Base-by-base conservation (phyloP, 2,888 invertebrate species). In the Dryococelus australis region DNA sequence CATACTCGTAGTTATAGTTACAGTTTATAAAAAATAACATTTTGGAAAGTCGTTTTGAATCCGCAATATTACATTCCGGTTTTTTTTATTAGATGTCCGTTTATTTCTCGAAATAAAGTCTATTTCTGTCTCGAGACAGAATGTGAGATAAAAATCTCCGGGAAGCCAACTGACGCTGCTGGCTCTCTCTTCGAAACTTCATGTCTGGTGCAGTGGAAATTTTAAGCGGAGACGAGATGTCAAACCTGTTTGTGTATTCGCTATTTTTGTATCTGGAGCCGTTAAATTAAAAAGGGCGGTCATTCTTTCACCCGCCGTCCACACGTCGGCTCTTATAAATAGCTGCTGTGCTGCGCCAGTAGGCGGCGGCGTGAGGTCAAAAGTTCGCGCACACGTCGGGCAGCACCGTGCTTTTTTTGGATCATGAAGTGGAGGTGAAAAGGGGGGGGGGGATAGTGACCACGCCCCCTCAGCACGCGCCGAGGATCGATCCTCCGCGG, bases 381-480 rank as follows among this genome's bases (percentile, higher is more conserved):
- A 65, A 65, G 65, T 65, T 65, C 65, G 65, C 65, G 65, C 65
- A 16, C 65, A n/a, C 65, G 65, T 65, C 65, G 24, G 6, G 65
- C 65, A 20, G 65, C n/a, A 65, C 24, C 10, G 65, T 65, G 65
- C 1, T 65, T 20, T 65, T 20, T 20, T 20, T 65, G 35, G 35
- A 35, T 65, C 65, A 20, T 65, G 65, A n/a, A n/a, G 65, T 20
- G 65, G 0, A 24, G 51, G 20, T 51, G 51, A n/a, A n/a, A n/a
- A n/a, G n/a, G n/a, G 51, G 8, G 51, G 65, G 65, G 24, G 65
- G 20, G 65, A 8, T 10, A 65, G 8, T 65, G 65, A 65, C 65
- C 65, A 65, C 65, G 65, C 65, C 65, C n/a, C 65, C 65, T 65
- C 65, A n/a, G 65, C 65, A 65, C 65, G 65, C 65, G 20, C 65